Base-by-base conservation (phyloP, 2,113 vertebrate species). In the Ranitomeya imitator region DNA sequence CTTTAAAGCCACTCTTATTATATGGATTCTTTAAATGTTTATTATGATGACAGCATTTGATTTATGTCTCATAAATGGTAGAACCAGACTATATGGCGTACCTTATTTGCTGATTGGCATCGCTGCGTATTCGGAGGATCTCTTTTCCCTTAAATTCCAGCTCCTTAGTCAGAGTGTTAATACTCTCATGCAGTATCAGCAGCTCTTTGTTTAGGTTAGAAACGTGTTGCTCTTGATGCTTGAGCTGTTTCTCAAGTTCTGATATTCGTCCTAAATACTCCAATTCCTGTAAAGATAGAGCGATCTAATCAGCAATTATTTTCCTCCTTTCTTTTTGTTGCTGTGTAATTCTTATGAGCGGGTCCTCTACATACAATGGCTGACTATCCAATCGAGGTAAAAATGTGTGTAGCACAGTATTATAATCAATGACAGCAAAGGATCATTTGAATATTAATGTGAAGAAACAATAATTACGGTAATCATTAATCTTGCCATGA, bases 61-160 rank as follows among this genome's bases (percentile, higher is more conserved):
- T 65, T 14, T n/a, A 52, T 0, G n/a, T 45, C n/a, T 79, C 26
- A n/a, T 55, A 1, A 13, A 54, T 8, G 15, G 76, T 19, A 16
- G n/a, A n/a, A 54, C 23, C 19, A 26, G 69, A 54, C 15, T 61
- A 63, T 21, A 16, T 59, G 60, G 55, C 11, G 2, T 93, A 99
- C 98, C 98, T 97, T 93, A 99, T 97, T 92, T 99, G 97, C 87
- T 99, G 98, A 90, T 97, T 99, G 91, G 98, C 98, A 92, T 99
- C 98, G 74, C 97, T 98, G 91, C 97, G 97, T 93, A 99, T 97
- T 94, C 97, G 97, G 69, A 99, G 97, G 91, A 99, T 96, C 94
- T 99, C 98, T 90, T 99, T 98, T 88, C 98, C 98, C 93, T 99
- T 99, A 81, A 97, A 95, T 93, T 99, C 98, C 93, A 99, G 92